Percentiles rank a stretch among this genome's conserved stretches.
Conservation (phyloP, 2,113 vertebrate genomes). For the Hemiscyllium ocellatum region DNA sequence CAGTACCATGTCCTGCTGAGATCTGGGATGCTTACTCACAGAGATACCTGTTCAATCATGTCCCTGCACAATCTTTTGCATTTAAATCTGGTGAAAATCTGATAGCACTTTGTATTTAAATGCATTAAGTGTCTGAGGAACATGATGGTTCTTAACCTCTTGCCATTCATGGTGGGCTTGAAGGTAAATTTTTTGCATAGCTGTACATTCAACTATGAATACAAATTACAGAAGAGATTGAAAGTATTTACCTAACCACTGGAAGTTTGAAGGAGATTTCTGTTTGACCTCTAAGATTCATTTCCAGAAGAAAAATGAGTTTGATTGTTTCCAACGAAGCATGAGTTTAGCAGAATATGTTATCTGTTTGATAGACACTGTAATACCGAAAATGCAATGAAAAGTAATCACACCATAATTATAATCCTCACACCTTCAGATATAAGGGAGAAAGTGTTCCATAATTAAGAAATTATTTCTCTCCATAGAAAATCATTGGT, state of each 20-base stretch:
- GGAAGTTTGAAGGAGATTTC: conserved; percentile 42
- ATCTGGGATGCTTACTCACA: conserved; percentile 46
- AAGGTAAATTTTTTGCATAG: conserved; percentile 35
- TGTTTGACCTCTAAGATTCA: background rate
- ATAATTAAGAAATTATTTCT: background rate
- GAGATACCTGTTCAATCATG: conserved; percentile 45
- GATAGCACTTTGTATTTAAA: conserved; percentile 40
- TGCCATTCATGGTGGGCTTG: conserved; percentile 35
- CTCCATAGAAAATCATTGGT: background rate
- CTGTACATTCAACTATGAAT: conserved; percentile 22
- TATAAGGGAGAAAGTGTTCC: background rate
- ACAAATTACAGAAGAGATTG: conserved; percentile 42
- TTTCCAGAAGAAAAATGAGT: conserved; percentile 36
- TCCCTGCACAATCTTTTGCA: conserved; percentile 38
- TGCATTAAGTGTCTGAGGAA: conserved; percentile 34
- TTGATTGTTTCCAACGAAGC: conserved; percentile 40
- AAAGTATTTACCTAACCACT: conserved; percentile 42
- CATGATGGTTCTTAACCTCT: conserved; percentile 40
- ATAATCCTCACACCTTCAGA: background rate
- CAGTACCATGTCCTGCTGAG: conserved; percentile 48
- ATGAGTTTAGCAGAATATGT: background rate
- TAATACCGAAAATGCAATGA: conserved; percentile 19
- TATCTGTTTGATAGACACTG: conserved; percentile 34
- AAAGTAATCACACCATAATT: conserved; percentile 24
- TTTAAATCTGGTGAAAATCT: conserved; percentile 42